Base-by-base conservation (phyloP, 2,797 vertebrate species). In the Otolemur crassicaudatus region DNA sequence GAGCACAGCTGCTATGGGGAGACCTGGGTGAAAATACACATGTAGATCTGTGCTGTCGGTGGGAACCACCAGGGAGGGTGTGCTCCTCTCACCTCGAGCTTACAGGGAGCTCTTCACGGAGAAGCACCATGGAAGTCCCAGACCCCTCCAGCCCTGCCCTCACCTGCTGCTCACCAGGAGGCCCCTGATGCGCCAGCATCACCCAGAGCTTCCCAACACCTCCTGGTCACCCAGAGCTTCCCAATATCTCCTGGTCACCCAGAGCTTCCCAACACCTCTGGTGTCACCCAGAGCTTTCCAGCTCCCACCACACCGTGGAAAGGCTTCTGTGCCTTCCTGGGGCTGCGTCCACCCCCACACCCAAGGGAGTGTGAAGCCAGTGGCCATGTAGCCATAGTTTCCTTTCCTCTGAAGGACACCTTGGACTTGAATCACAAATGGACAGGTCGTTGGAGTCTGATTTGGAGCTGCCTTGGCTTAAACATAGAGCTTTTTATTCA, bases 301-400 rank as follows among this genome's bases (percentile, higher is more conserved):
- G 13, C 49, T 14, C 17, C 67, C 67, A 9, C 10, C n/a, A 20
- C 17, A 10, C 9, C 2, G 34, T 69, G 1, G 69, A 23, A 37
- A 23, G 20, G 20, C 69, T 23, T 23, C 69, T 23, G 34, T 5
- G 7, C 14, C 72, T 75, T 46, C 72, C 40, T 75, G 49, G 40
- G 25, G 13, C 25, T 17, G 14, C 17, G 72, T 73, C 72, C 13
- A n/a, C n/a, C 77, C 53, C 13, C n/a, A 16, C n/a, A 37, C 4
- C 3, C 0, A 13, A 58, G 4, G 31, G 31, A 58, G 53, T 16
- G 7, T 7, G 23, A 19, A 34, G 4, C 17, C 1, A 1, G 91
- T 14, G 13, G 10, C 43, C 11, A 8, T 20, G 23, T 4, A 3
- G 37, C 27, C 0, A 0, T 2, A 0, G 19, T 12, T 13, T 0